Base-by-base conservation (phyloP, 2,797 vertebrate species). In the Clarias laeviceps region DNA sequence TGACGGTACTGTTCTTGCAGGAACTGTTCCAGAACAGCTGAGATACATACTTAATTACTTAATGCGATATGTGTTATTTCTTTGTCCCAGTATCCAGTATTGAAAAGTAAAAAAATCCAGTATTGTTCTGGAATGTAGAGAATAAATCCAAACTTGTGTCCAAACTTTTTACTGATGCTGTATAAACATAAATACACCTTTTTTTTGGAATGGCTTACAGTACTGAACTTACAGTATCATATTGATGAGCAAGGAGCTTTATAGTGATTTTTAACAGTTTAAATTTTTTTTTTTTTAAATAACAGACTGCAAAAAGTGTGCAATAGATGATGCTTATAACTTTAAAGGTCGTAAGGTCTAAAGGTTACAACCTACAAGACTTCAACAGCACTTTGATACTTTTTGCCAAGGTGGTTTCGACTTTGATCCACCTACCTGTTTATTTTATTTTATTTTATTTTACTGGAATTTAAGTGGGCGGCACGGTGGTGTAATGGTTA, bases 331-430 rank as follows among this genome's bases (percentile, higher is more conserved):
- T 73, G 45, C 45, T 77, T 77, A 59, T 57, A 32, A 59, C 22
- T 57, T 18, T 22, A 12, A 32, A 5, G 27, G 72, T 27, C 32
- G 32, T 34, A 40, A 45, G 54, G 54, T 80, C 34, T 34, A 72
- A 61, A 85, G 77, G 76, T 62, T 68, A 79, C n/a, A 11, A 45
- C 20, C 32, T 74, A 32, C 59, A 50, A 34, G 62, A 84, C 73
- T 34, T 68, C 4, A 22, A 72, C 66, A 64, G 57, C 37, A 3
- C 29, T 34, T 29, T 7, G 12, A 45, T 68, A 9, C 40, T 80
- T 54, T 1, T 9, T 37, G 22, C 4, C 7, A 78, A n/a, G 29
- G 45, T 59, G 61, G 45, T 37, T 78, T 40, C 69, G 34, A 79
- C 74, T 59, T 79, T 61, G 1, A 37, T 29, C n/a, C 27, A 18